These are phyloP conservation scores for Heliconius hortense DNA, from an alignment of 2,888 invertebrate genomes.

Conservation along the genomic window DNA sequence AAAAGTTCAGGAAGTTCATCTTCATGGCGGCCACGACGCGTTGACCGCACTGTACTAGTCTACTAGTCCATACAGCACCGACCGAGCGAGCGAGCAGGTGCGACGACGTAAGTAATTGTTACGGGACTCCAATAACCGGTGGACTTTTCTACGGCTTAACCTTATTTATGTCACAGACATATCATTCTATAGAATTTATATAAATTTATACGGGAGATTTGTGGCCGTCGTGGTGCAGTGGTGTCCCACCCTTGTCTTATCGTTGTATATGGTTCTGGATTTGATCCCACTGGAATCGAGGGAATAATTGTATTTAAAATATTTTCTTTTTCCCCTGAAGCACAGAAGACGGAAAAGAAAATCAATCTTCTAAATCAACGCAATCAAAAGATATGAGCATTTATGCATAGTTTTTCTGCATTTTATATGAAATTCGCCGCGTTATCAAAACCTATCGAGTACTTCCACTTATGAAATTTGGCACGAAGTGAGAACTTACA, in stretches of 20 bases:
- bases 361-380: too few species aligned
- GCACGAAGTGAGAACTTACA: too few species aligned
- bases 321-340: too few species aligned
- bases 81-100: conserved; percentile 21
- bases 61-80: conserved; percentile 9
- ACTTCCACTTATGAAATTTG: too few species aligned
- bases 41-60: neutral
- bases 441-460: too few species aligned
- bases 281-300: too few species aligned
- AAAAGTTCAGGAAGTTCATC: neutral
- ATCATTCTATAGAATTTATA: neutral
- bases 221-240: neutral
- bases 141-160: conserved; percentile 26
- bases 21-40: neutral
- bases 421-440: too few species aligned
- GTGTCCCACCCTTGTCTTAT: neutral
- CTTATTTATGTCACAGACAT: conserved; percentile 19
- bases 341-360: too few species aligned
- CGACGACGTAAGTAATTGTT: conserved; percentile 10
- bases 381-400: too few species aligned
- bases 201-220: neutral
- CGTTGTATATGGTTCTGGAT: too few species aligned
- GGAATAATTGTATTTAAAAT: too few species aligned
- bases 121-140: conserved; percentile 20
- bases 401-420: too few species aligned